phyloP scores from a whole-genome alignment of 2,797 vertebrate genomes.

The Syngnathus acus region DNA sequence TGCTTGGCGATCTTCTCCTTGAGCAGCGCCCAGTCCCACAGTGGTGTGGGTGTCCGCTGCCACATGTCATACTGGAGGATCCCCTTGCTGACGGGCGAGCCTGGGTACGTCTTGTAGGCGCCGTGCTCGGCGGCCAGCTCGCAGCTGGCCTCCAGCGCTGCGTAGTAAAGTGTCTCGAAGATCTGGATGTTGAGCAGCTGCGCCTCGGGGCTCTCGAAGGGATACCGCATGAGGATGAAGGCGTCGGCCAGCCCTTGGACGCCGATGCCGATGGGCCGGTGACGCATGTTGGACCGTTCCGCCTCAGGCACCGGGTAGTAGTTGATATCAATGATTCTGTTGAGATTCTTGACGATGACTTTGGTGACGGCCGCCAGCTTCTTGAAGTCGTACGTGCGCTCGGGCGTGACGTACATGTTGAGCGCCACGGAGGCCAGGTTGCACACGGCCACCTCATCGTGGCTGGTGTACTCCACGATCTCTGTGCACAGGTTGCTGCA shows the following conservation, averaged over 20 bases:
- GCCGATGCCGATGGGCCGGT: constrained; percentile 91
- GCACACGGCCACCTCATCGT: constrained; percentile 92
- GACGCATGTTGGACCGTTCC: constrained; percentile 81
- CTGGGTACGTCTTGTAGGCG: constrained; percentile 83
- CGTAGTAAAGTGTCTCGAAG: constrained; percentile 95
- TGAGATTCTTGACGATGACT: constrained; percentile 89
- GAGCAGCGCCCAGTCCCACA: constrained; percentile 85
- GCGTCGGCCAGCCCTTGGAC: constrained; percentile 93
- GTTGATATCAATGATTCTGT: constrained; percentile 96
- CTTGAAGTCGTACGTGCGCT: constrained; percentile 84
- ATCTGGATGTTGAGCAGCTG: constrained; percentile 91
- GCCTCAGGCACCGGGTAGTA: constrained; percentile 90
- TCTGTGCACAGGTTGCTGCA: constrained; percentile 96
- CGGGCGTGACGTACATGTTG: constrained; percentile 92
- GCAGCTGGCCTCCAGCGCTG: constrained; percentile 88
- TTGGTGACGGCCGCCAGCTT: constrained; percentile 85
- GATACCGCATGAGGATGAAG: constrained; percentile 92
- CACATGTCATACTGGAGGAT: constrained; percentile 97
- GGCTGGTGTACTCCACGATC: constrained; percentile 88
- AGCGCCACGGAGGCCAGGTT: constrained; percentile 93
- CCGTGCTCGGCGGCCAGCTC: constrained; percentile 79
- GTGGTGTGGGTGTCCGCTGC: constrained; percentile 80
- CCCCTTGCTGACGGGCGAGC: constrained; percentile 88
- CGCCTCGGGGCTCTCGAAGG: constrained; percentile 87
- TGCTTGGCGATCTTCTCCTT: constrained; percentile 90